phyloP scores from a whole-genome alignment of 2,113 vertebrate genomes.

The Ictalurus furcatus region DNA sequence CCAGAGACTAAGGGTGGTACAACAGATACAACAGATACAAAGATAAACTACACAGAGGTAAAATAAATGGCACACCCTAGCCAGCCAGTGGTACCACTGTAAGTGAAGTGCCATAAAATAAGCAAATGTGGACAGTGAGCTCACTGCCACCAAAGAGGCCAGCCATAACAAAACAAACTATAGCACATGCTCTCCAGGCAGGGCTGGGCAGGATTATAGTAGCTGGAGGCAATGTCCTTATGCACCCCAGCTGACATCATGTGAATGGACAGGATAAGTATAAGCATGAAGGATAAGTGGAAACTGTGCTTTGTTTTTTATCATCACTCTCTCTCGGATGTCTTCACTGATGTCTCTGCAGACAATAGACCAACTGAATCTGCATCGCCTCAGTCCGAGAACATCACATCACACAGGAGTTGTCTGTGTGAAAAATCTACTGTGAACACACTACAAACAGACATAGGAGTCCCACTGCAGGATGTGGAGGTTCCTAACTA shows the following conservation, averaged over 20 bases:
- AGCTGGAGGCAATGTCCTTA: neutral
- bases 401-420: neutral
- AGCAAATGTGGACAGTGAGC: neutral
- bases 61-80: neutral
- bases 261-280: neutral
- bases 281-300: too few species aligned
- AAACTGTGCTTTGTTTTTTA: neutral
- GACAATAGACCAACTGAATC: neutral
- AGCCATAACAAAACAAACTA: neutral
- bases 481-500: neutral
- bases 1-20: slow-evolving; percentile 2
- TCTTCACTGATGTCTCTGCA: neutral
- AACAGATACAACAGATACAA: neutral
- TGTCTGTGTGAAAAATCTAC: neutral
- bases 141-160: neutral
- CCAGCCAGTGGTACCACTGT: neutral
- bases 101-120: neutral
- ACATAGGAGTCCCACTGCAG: neutral
- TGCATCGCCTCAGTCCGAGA: neutral
- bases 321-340: neutral
- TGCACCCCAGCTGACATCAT: neutral
- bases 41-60: neutral
- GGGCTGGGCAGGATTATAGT: neutral
- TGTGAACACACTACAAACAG: neutral
- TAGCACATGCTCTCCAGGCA: neutral